These are phyloP conservation scores for Bubo bubo DNA, from an alignment of 2,113 vertebrate genomes.

Conservation along the genomic window DNA sequence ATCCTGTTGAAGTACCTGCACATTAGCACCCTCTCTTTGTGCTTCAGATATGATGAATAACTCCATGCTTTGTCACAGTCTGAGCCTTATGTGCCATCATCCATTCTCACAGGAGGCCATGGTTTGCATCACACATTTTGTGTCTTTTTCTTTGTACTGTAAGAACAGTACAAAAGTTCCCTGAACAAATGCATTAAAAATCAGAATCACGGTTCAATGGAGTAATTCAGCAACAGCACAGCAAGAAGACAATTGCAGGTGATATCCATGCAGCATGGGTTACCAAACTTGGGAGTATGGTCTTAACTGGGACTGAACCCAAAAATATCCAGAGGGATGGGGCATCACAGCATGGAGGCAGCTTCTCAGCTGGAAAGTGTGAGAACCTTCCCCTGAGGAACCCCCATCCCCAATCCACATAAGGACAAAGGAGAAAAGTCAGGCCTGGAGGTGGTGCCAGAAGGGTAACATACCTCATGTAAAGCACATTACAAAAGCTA, in stretches of 20 bases:
- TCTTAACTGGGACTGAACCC: not conserved
- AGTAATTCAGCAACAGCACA: not conserved
- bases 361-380: not conserved
- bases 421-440: constrained; percentile 48
- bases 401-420: not conserved
- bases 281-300: not conserved
- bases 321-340: not conserved
- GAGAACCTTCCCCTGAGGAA: constrained; percentile 18
- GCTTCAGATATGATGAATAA: not conserved
- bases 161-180: not conserved
- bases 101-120: not conserved
- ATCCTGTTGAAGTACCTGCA: not conserved
- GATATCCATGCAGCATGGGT: not conserved
- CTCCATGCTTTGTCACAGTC: not conserved
- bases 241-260: not conserved
- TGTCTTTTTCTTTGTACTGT: not conserved
- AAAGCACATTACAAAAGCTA: constrained; percentile 39
- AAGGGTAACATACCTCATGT: constrained; percentile 35
- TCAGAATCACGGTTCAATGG: not conserved
- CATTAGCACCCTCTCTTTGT: not conserved
- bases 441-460: constrained; percentile 21
- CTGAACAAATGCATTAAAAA: not conserved
- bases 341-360: not conserved
- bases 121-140: not conserved
- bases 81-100: not conserved